A percentile compares a stretch with the other conserved stretches of the same genome.
phyloP scores from a whole-genome alignment of 1,140 invertebrate genomes.

The Orchestia grillus region DNA sequence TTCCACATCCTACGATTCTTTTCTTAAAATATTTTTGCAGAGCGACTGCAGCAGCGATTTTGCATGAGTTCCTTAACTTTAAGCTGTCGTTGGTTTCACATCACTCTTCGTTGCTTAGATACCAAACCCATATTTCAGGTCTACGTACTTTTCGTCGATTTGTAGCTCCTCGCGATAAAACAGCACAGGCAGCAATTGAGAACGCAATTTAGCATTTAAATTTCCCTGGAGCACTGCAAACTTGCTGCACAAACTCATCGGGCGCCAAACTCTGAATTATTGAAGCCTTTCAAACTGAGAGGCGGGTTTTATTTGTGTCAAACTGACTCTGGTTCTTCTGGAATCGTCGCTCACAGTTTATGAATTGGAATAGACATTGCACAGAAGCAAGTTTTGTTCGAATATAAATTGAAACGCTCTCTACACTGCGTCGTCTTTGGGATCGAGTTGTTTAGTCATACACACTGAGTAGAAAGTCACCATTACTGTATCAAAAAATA shows the following conservation, averaged over 20 bases:
- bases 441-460: neutral
- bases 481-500: neutral
- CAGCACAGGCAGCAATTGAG: neutral
- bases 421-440: neutral
- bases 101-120: neutral
- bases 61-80: neutral
- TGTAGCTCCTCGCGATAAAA: neutral
- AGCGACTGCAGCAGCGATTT: neutral
- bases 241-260: neutral
- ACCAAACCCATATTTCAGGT: neutral
- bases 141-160: neutral
- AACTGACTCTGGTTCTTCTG: neutral
- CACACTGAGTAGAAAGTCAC: neutral
- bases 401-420: neutral
- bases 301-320: neutral
- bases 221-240: conserved; percentile 24
- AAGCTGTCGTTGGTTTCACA: neutral
- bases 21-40: neutral
- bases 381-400: neutral
- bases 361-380: neutral
- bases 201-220: conserved; percentile 22
- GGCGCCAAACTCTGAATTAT: conserved; percentile 22
- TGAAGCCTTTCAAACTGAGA: conserved; percentile 18
- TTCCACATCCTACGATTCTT: neutral
- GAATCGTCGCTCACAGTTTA: neutral